These are phyloP conservation scores for Diorhabda carinulata DNA, from an alignment of 1,140 invertebrate genomes.

Conservation along the genomic window DNA sequence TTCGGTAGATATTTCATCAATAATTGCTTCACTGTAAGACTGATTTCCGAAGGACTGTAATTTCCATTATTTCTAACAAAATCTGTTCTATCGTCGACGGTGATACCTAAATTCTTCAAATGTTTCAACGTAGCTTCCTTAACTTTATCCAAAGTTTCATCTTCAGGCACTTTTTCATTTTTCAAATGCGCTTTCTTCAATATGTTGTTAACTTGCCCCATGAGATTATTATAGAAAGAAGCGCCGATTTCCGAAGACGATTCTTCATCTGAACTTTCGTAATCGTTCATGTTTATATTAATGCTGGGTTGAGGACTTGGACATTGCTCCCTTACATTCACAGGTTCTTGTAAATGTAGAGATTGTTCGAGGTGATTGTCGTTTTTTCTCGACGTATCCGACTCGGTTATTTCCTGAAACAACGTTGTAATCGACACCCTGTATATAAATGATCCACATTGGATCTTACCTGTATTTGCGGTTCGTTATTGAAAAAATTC, in stretches of 20 bases:
- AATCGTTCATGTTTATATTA: conserved; percentile 59
- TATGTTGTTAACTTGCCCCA: conserved; percentile 56
- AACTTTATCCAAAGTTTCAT: conserved; percentile 45
- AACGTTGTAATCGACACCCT: not conserved
- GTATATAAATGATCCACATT: not conserved
- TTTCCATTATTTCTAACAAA: conserved; percentile 14
- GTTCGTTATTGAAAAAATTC: conserved; percentile 45
- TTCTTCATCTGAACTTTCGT: conserved; percentile 52
- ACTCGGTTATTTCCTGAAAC: conserved; percentile 32
- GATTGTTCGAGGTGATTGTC: conserved; percentile 50
- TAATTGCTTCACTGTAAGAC: conserved; percentile 55
- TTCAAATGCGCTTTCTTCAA: conserved; percentile 47
- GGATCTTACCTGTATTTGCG: conserved; percentile 28
- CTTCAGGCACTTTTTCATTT: conserved; percentile 24
- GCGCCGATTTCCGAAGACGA: conserved; percentile 58
- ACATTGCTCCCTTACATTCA: conserved; percentile 51
- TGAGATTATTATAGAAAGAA: conserved; percentile 65
- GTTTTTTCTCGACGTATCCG: conserved; percentile 16
- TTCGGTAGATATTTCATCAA: conserved; percentile 62
- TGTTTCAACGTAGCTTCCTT: conserved; percentile 53
- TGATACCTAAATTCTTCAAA: conserved; percentile 50
- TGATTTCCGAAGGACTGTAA: conserved; percentile 34
- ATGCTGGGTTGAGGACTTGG: conserved; percentile 58
- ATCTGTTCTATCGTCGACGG: conserved; percentile 39
- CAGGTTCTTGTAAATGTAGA: conserved; percentile 54